Percentiles rank a stretch among this genome's conserved stretches.
These are phyloP conservation scores for Drosophila niveifrons DNA, from an alignment of 2,888 invertebrate species.

Conservation along the genomic window DNA sequence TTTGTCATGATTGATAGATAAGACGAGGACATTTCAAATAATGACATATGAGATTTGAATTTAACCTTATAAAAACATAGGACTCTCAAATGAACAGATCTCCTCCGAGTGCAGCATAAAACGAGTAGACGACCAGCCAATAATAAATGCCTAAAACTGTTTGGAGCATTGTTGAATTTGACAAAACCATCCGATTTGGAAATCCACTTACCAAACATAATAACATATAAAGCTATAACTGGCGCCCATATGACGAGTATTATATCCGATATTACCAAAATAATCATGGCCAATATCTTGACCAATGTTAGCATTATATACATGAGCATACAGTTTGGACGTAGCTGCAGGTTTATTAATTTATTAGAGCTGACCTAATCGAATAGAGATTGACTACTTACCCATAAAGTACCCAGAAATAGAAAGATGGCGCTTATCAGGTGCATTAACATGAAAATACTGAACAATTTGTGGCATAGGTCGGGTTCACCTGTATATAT, in stretches of 20 bases:
- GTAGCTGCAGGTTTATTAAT: constrained; percentile 30
- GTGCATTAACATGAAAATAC: constrained; percentile 56
- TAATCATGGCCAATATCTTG: constrained; percentile 47
- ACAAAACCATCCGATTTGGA: not conserved
- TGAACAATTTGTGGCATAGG: constrained; percentile 52
- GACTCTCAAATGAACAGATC: constrained; percentile 54
- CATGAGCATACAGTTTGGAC: constrained; percentile 36
- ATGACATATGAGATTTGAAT: constrained; percentile 41
- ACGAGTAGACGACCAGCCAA: constrained; percentile 72
- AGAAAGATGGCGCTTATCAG: constrained; percentile 29
- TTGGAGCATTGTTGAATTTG: not conserved
- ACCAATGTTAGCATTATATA: constrained; percentile 38
- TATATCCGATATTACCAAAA: constrained; percentile 40
- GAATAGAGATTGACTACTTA: constrained; percentile 6
- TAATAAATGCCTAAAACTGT: constrained; percentile 48
- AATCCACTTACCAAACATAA: constrained; percentile 42
- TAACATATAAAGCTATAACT: constrained; percentile 27
- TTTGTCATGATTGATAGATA: constrained; percentile 42
- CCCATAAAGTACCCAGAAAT: constrained; percentile 49
- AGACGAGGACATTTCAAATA: constrained; percentile 24
- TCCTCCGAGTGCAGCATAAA: constrained; percentile 72
- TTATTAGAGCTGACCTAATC: not conserved
- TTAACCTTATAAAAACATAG: constrained; percentile 20
- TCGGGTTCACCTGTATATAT: constrained; percentile 59
- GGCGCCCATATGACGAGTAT: constrained; percentile 5